Base-by-base conservation (phyloP, 2,797 vertebrate species). In the Rhincodon typus region DNA sequence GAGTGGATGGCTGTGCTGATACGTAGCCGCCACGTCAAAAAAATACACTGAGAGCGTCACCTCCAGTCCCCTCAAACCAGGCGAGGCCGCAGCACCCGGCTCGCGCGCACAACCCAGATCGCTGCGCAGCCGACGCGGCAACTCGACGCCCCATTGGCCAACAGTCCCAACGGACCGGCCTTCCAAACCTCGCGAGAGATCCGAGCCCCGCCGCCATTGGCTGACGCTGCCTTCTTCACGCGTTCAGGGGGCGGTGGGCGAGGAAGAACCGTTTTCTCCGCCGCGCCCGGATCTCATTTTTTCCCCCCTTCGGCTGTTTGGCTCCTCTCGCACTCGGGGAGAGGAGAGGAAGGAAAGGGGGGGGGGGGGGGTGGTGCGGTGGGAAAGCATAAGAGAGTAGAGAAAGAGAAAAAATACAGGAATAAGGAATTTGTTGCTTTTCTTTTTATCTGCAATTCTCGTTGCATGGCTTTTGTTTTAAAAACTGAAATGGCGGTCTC, bases 11-110 rank as follows among this genome's bases (percentile, higher is more conserved):
- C 94, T 53, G 42, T 95, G 94, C 94, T 74, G 69, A 95, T 72
- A 95, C 94, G 94, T 95, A 95, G 94, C 94, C 69, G 94, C 94
- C 94, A 95, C 94, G 94, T 95, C 94, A 95, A 95, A 95, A 77
- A 72, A 53, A 95, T 74, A 77, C 94, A 95, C 94, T 95, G 94
- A 95, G 94, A 95, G 94, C 94, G 94, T 95, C 94, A 95, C 94
- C 94, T 74, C 12, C 94, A 95, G 94, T 95, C 94, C 94, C 94
- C 70, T 74, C 69, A 95, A 95, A 93, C 90, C 69, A 95, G 94
- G 70, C 94, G 94, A 77, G 69, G 94, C 69, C 94, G 94, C 70
- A 72, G 69, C 67, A 95, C 94, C 57, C 94, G 94, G 25, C 46
- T 30, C 94, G 57, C 94, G 46, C 62, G 62, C 62, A 42, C 10